Conservation (phyloP, 2,888 invertebrate genomes). For the Dendrolimus houi region DNA sequence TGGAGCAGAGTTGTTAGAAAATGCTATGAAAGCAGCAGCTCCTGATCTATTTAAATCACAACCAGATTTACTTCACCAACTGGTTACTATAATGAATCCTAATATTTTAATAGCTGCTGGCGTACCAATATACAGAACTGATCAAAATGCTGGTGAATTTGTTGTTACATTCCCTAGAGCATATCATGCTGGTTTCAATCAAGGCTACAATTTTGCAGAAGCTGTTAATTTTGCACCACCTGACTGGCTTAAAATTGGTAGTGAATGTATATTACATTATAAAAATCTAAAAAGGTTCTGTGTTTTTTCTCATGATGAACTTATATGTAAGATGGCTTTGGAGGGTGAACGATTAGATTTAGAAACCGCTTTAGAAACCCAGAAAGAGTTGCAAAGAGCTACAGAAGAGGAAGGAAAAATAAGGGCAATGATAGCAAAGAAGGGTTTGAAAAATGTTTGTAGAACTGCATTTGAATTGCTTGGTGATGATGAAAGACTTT, state of each 20-base stretch:
- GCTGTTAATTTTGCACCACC: conserved; percentile 90
- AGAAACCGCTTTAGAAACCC: conserved; percentile 80
- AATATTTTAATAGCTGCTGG: conserved; percentile 80
- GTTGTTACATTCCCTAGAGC: conserved; percentile 87
- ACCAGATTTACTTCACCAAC: conserved; percentile 85
- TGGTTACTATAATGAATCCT: conserved; percentile 88
- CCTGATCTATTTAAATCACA: conserved; percentile 84
- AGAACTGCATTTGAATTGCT: conserved; percentile 82
- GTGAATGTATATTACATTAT: conserved; percentile 83
- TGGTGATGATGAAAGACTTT: conserved; percentile 83
- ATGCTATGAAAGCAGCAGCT: conserved; percentile 81
- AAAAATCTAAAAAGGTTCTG: conserved; percentile 81
- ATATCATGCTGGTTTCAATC: conserved; percentile 89
- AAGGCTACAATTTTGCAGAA: conserved; percentile 89
- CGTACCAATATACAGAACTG: conserved; percentile 77
- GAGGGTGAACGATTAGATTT: conserved; percentile 80
- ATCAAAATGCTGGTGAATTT: conserved; percentile 88
- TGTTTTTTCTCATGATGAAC: conserved; percentile 88
- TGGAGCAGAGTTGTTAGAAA: conserved; percentile 82
- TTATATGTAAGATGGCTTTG: conserved; percentile 85
- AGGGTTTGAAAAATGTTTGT: conserved; percentile 76
- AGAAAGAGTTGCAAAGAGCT: conserved; percentile 80
- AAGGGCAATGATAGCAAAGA: conserved; percentile 47
- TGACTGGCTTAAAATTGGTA: conserved; percentile 85
- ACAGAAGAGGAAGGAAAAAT: conserved; percentile 66